Evolutionary conservation across 2,113 vertebrate genomes (phyloP), one percentile per base, ranked within the genome.

Genomic region (Beaufortia kweichowensis): DNA sequence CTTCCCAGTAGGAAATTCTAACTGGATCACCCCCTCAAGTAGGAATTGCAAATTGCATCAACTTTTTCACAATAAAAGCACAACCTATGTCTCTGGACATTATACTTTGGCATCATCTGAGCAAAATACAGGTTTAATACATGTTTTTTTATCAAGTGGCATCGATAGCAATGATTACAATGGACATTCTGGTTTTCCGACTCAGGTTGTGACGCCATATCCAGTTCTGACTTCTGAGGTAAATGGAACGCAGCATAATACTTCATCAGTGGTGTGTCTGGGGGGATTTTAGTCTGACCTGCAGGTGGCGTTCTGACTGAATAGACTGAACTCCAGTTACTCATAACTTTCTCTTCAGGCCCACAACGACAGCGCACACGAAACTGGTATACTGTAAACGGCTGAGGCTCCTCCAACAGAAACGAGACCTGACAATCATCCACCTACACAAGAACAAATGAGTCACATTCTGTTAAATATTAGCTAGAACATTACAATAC

Each of bases 301-400:
- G 63, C 81, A n/a, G 89, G 84, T 3, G 17, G 70, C 0, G 82
- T 93, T 59, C 9, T 69, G 63, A 88, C 55, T 21, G 6, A 55
- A 10, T 84, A 73, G 21, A 24, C 21, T 3, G 33, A 17, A 55
- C 90, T 94, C 93, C 92, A 93, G 31, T 90, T 69, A 57, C 94
- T 91, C 83, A 41, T 87, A 5, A 89, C 43, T 9, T 68, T 67
- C 1, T 14, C 56, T 1, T 55, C 28, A 0, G 24, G 4, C 28
- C 4, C 10, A 65, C 85, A 90, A 3, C 24, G 28, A 62, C 94
- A 96, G 24, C 87, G 89, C 15, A 91, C 91, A 1, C 82, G 88
- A 77, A 94, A 85, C 56, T 84, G 76, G 26, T 94, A 94, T 17
- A 15, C 14, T 0, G 84, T 88, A 83, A 81, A 79, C 0, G 85